Percentiles rank a stretch among this genome's conserved stretches.
These are phyloP conservation scores for Acanthacorydalis orientalis DNA, from an alignment of 2,888 invertebrate species.

Conservation along the genomic window DNA sequence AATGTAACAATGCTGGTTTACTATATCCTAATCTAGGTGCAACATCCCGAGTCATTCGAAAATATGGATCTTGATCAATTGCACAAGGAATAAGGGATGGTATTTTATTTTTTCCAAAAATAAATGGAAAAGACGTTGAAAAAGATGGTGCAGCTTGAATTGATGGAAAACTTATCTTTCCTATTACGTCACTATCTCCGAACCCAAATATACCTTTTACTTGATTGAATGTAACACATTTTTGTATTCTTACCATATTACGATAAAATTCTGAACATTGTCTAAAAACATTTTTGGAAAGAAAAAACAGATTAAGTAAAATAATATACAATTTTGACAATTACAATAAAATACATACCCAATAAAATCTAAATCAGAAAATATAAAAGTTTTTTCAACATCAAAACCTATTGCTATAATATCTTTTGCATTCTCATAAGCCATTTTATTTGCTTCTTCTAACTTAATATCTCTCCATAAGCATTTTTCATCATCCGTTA, in stretches of 20 bases:
- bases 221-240: slow-evolving; percentile 92
- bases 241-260: slow-evolving; percentile 84
- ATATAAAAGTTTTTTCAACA: slow-evolving; percentile 88
- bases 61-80: slow-evolving; percentile 99
- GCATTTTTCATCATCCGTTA: slow-evolving; percentile 97
- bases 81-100: slow-evolving; percentile 90
- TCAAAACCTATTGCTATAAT: slow-evolving; percentile 96
- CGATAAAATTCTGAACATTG: slow-evolving; percentile 81
- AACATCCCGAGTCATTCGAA: slow-evolving; percentile 97
- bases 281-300: slow-evolving; percentile 28
- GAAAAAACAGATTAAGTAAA: not conserved
- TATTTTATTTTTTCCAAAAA: slow-evolving; percentile 67
- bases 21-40: slow-evolving; percentile 75
- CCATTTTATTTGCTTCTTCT: slow-evolving; percentile 72
- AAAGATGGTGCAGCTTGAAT: slow-evolving; percentile 92
- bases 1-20: slow-evolving; percentile 72
- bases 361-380: slow-evolving; percentile 85
- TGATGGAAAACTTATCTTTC: slow-evolving; percentile 93
- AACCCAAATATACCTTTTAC: slow-evolving; percentile 98
- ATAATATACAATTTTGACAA: not conserved
- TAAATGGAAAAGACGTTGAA: slow-evolving; percentile 76
- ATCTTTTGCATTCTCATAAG: slow-evolving; percentile 88
- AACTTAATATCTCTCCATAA: slow-evolving; percentile 90
- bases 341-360: slow-evolving; percentile 42
- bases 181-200: slow-evolving; percentile 86